Evolutionary conservation across 2,888 invertebrate species (phyloP), one percentile per base, ranked within the genome.

Genomic region (Xiphydria camelus): DNA sequence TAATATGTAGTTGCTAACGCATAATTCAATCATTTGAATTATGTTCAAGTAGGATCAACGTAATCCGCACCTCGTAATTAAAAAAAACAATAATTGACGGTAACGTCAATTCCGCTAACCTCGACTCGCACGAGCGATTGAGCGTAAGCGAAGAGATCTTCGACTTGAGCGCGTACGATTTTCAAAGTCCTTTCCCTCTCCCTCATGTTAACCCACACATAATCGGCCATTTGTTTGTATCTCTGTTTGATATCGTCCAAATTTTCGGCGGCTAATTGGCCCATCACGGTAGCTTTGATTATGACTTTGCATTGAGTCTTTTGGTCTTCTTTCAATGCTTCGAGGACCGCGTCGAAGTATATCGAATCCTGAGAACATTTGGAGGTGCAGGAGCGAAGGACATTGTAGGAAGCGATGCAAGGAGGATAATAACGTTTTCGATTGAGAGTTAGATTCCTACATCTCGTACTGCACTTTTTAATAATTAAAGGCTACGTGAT

Each of bases 291-390:
- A 1, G 84, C 82, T 15, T 80, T 81, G 68, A 84, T 78, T 57
- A 87, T 77, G 49, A 85, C 81, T 59, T 80, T 80, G 31, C 83
- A 82, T 70, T 86, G 86, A 6, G 78, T 78, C 26, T 78, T 71
- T 47, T 82, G 81, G 62, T 87, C 85, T 18, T 78, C 62, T 57
- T 80, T 79, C 34, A 87, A 68, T 1, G 81, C 80, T 23, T 79
- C 78, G 41, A 86, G 65, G 2, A 86, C 81, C 0, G 81, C 81
- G 34, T 85, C 83, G 57, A 83, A 86, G 61, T 84, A 84, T 4
- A 83, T 77, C 0, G 83, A 79, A 61, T 87, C 87, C 86, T 85
- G 59, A n/a, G n/a, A n/a, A n/a, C n/a, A n/a, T n/a, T n/a, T n/a
- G n/a, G n/a, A n/a, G n/a, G n/a, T n/a, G n/a, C n/a, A n/a, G n/a